Percentiles rank a stretch among this genome's conserved stretches.
Evolutionary conservation across 2,113 vertebrate genomes (phyloP).

Genomic region (Pygoscelis antarcticus): DNA sequence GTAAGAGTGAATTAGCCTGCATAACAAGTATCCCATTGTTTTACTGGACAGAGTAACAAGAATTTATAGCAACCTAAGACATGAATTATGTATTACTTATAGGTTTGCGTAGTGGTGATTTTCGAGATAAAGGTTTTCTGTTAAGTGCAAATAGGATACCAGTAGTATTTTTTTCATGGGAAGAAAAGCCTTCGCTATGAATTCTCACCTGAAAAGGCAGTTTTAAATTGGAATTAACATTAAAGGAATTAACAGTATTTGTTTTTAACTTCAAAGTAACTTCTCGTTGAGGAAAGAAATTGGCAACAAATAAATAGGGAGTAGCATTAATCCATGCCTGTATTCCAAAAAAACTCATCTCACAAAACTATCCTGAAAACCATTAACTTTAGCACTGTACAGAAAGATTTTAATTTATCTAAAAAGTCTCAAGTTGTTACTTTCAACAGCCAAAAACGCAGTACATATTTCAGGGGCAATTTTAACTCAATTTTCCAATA

Average conservation of each 20-base stretch:
- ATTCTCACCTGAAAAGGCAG: background rate
- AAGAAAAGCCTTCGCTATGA: background rate
- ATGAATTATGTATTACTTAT: background rate
- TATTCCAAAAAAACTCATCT: background rate
- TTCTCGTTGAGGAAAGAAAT: background rate
- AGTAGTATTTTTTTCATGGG: background rate
- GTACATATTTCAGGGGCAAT: background rate
- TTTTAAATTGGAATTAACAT: background rate
- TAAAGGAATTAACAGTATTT: background rate
- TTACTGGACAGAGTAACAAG: background rate
- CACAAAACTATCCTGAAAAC: background rate
- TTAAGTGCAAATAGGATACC: background rate
- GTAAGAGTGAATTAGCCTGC: background rate
- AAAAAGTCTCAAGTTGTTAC: background rate
- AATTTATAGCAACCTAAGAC: background rate
- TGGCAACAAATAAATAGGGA: background rate
- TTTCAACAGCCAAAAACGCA: background rate
- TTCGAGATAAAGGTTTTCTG: background rate
- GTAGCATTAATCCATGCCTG: background rate
- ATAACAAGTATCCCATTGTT: background rate
- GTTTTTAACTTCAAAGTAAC: background rate
- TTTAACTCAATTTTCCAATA: background rate
- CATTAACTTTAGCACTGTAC: background rate
- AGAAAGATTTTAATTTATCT: background rate
- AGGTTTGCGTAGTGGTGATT: background rate